Percentiles rank a stretch among this genome's conserved stretches.
Conservation (phyloP, 2,797 vertebrate genomes). For the Fundulus diaphanus region DNA sequence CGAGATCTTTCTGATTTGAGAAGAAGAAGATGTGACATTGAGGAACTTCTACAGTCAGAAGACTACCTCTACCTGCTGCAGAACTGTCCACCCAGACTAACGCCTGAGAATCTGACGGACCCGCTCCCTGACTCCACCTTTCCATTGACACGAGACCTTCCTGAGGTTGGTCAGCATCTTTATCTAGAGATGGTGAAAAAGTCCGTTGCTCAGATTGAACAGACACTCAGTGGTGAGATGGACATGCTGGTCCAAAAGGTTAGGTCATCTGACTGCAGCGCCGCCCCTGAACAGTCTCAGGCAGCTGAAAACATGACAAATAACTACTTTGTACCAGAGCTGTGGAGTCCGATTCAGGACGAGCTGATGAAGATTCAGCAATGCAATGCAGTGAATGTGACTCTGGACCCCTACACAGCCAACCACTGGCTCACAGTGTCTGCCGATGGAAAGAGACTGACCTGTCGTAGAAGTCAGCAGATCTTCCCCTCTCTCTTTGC, state of each 20-base stretch:
- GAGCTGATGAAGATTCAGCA: constrained; percentile 51
- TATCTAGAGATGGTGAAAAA: constrained; percentile 23
- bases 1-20: constrained; percentile 24
- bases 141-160: not conserved
- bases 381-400: constrained; percentile 34
- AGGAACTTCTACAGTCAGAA: constrained; percentile 32
- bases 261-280: constrained; percentile 10
- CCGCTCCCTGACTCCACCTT: not conserved
- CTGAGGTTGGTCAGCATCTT: not conserved
- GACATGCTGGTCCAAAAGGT: constrained; percentile 28
- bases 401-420: constrained; percentile 22
- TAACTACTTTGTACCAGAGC: not conserved
- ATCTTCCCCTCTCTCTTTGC: fast-evolving
- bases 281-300: not conserved
- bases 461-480: fast-evolving
- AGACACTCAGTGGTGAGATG: constrained; percentile 32
- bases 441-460: constrained; percentile 33
- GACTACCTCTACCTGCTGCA: constrained; percentile 42
- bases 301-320: not conserved
- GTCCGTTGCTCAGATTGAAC: constrained; percentile 32
- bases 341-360: constrained; percentile 27
- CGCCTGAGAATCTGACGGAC: not conserved
- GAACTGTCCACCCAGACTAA: not conserved
- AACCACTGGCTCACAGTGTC: not conserved
- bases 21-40: constrained; percentile 19